Evolutionary conservation across 1,140 invertebrate species (phyloP), one percentile per base, ranked within the genome.

Genomic region (Penaeus vannamei): DNA sequence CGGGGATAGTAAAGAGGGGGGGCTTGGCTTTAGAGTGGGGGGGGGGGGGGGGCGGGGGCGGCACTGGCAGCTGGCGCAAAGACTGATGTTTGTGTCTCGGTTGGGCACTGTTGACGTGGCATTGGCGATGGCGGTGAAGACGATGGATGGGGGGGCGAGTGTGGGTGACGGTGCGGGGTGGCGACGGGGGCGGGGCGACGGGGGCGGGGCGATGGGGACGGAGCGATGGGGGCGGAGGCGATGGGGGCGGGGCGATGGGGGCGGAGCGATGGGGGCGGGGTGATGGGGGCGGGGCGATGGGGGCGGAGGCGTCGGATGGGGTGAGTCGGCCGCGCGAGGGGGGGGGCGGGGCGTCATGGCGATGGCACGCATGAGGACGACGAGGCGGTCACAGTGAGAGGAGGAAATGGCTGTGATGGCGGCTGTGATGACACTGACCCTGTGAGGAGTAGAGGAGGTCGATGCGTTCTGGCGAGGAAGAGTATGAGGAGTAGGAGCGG

Each of bases 381-480:
- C 53, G 53, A 17, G 53, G 53, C 53, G 53, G 17, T 53, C 53
- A 53, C 53, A 53, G 53, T 53, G 53, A 53, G 53, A 53, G 53
- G 53, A 79, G 76, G 76, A 22, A 79, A 53, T 53, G 53, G 53
- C 14, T 53, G 53, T 53, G 53, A 53, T 53, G 53, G 8, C 53
- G 53, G 53, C 17, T 76, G 72, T 76, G 76, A 32, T 61, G 26
- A 36, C 61, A 86, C 85, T 86, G 85, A 86, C 85, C 85, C 85
- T 86, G 85, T 32, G 85, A 80, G 85, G 85, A 86, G 85, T 86
- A 86, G 72, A 86, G 85, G 20, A 86, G 85, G 23, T 86, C 85
- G 29, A 86, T 76, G 22, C 85, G 53, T 77, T 81, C 76, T 42
- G 85, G 85, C 76, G 85, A 86, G 85, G 85, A 86, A 32, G 85